These are phyloP conservation scores for Periophthalmus modestus DNA, from an alignment of 2,113 vertebrate species.

Conservation along the genomic window DNA sequence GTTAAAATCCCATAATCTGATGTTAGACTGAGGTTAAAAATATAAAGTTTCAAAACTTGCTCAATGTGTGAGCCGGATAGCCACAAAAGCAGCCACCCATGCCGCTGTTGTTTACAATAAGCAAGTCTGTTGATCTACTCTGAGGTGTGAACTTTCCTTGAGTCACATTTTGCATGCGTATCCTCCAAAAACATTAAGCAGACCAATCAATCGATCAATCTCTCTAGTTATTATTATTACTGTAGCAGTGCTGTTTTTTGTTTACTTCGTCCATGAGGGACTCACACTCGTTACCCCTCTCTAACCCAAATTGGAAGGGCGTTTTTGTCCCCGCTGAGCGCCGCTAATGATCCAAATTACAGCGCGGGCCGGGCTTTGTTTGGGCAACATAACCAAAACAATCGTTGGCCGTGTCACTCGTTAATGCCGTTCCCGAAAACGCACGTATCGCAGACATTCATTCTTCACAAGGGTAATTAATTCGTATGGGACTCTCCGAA, in stretches of 20 bases:
- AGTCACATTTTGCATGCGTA: too few species aligned
- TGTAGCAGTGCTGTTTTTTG: neutral
- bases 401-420: constrained; percentile 69
- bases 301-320: constrained; percentile 28
- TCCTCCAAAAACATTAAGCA: too few species aligned
- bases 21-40: too few species aligned
- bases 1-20: too few species aligned
- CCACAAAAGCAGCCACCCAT: too few species aligned
- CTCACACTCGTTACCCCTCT: constrained; percentile 27
- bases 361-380: constrained; percentile 60
- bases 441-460: constrained; percentile 68
- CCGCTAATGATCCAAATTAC: constrained; percentile 66
- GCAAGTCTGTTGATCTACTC: too few species aligned
- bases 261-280: neutral
- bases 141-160: too few species aligned
- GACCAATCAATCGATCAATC: too few species aligned
- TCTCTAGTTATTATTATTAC: too few species aligned
- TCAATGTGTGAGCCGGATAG: too few species aligned
- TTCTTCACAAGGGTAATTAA: constrained; percentile 75
- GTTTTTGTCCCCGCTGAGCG: constrained; percentile 51
- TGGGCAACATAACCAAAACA: constrained; percentile 70
- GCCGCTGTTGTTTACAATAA: too few species aligned
- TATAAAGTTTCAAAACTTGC: too few species aligned
- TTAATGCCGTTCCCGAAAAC: constrained; percentile 65
- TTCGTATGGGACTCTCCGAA: constrained; percentile 57